phyloP scores from a whole-genome alignment of 2,888 invertebrate species.

The Rotaria sp. region DNA sequence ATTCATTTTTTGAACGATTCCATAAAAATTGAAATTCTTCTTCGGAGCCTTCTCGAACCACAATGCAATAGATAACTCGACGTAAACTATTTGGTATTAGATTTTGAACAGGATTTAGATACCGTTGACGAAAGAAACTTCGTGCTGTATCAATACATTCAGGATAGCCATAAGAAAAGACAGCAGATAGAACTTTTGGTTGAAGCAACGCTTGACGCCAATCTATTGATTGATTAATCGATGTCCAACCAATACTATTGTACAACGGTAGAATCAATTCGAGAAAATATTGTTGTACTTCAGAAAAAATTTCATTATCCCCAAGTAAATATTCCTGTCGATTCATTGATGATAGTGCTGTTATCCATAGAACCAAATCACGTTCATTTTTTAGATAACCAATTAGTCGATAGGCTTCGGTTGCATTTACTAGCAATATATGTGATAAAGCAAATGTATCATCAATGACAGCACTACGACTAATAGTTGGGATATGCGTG shows the following conservation, averaged over 20 bases:
- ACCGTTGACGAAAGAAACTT: not conserved
- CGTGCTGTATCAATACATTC: not conserved
- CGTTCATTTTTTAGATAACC: conserved; percentile 68
- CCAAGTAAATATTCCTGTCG: not conserved
- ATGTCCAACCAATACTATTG: conserved; percentile 31
- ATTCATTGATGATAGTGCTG: conserved; percentile 57
- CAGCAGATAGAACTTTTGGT: not conserved
- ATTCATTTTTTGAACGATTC: not conserved
- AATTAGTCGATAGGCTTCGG: conserved; percentile 67
- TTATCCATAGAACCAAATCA: conserved; percentile 77
- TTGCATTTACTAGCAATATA: conserved; percentile 36
- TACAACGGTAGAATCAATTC: conserved; percentile 33
- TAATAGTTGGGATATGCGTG: not conserved
- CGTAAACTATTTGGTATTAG: conserved; percentile 30
- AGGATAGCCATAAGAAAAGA: not conserved
- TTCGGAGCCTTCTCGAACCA: not conserved
- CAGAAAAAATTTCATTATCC: not conserved
- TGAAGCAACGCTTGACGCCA: not conserved
- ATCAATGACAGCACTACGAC: not conserved
- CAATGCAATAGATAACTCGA: conserved; percentile 9
- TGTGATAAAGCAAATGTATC: not conserved
- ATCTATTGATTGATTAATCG: not conserved
- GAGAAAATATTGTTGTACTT: conserved; percentile 25
- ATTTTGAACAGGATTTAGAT: not conserved
- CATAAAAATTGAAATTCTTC: not conserved